These are phyloP conservation scores for Strigops habroptila DNA, from an alignment of 2,113 vertebrate genomes.

Conservation along the genomic window DNA sequence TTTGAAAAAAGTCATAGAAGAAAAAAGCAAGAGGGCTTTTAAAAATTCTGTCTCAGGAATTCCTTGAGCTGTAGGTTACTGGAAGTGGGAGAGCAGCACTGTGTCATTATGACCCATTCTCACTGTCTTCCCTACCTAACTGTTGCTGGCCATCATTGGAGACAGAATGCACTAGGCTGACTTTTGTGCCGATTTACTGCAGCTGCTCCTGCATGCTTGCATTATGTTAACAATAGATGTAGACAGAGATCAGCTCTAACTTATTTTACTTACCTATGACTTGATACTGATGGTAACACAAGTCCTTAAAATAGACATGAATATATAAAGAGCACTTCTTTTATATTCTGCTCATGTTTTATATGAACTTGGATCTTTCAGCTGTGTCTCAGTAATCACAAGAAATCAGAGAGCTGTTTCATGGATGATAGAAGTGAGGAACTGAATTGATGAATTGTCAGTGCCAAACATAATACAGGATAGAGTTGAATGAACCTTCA, in stretches of 20 bases:
- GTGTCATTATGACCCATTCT: neutral
- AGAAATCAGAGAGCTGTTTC: constrained; percentile 22
- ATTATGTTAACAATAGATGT: neutral
- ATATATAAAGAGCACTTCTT: neutral
- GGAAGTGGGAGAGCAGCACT: neutral
- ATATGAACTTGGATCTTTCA: constrained; percentile 3
- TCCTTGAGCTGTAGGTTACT: neutral
- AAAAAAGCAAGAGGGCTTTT: neutral
- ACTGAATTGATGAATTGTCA: neutral
- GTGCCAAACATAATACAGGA: neutral
- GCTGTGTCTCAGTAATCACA: neutral
- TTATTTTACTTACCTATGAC: neutral
- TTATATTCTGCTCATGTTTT: constrained; percentile 1
- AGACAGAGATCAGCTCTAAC: neutral
- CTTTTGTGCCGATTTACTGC: neutral
- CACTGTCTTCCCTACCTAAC: neutral
- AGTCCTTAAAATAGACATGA: neutral
- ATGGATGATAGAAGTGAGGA: neutral
- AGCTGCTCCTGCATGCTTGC: neutral
- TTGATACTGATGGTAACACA: neutral
- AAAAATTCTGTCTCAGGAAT: neutral
- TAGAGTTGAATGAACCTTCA: neutral
- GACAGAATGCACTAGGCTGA: neutral
- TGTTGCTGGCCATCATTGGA: neutral
- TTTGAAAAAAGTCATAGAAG: neutral